Conservation (phyloP, 2,888 invertebrate species). For the Cremastobaeus sp. region DNA sequence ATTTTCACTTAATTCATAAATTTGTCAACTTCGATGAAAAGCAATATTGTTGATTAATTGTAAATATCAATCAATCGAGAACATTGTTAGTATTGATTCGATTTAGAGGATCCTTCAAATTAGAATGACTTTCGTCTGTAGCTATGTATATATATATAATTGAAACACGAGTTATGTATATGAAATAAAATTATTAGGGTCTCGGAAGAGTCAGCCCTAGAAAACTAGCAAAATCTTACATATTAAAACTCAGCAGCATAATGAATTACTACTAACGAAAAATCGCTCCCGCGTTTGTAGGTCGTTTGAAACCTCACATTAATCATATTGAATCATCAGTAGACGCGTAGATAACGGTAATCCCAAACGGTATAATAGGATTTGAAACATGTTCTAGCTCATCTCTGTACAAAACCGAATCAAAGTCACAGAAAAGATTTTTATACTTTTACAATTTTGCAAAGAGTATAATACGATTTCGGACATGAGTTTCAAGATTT, state of each 20-base stretch:
- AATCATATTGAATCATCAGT: conserved; percentile 29
- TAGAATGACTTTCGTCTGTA: conserved; percentile 49
- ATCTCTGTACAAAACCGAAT: conserved; percentile 10
- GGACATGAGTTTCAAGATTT: background rate
- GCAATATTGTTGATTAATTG: too few relatives aligned
- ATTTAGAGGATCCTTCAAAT: conserved; percentile 44
- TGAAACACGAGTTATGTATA: conserved; percentile 44
- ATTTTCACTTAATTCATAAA: conserved; percentile 7
- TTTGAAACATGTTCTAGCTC: conserved; percentile 14
- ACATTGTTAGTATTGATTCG: background rate
- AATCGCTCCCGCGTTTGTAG: background rate
- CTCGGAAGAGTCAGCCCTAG: conserved; percentile 9
- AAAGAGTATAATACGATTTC: conserved; percentile 19
- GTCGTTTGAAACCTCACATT: background rate
- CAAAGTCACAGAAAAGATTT: conserved; percentile 10
- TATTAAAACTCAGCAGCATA: conserved; percentile 9
- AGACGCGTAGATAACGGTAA: conserved; percentile 27
- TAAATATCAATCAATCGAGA: conserved; percentile 9
- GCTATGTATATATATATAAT: conserved; percentile 50
- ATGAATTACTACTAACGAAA: background rate
- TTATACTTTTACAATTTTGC: conserved; percentile 34
- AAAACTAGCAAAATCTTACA: conserved; percentile 18
- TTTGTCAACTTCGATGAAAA: too few relatives aligned
- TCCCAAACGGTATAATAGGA: conserved; percentile 2
- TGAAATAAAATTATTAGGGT: conserved; percentile 34